These are phyloP conservation scores for Cephalopholis sonnerati DNA, from an alignment of 2,113 vertebrate species.

Conservation along the genomic window DNA sequence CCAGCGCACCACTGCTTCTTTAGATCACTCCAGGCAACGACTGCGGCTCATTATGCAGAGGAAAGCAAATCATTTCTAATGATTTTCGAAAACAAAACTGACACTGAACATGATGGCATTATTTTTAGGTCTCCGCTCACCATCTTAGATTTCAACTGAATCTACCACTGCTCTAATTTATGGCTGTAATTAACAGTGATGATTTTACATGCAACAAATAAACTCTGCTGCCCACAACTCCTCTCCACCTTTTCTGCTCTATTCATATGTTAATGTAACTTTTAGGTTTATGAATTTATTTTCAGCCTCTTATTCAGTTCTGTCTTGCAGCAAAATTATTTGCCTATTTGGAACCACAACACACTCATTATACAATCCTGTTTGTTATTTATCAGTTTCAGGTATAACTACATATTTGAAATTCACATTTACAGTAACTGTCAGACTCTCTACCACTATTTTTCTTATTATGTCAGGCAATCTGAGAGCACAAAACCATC, in stretches of 20 bases:
- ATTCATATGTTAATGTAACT: conserved; percentile 14
- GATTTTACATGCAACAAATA: background rate
- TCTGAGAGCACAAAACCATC: conserved; percentile 9
- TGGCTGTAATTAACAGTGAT: conserved; percentile 12
- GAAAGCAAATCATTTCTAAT: conserved; percentile 64
- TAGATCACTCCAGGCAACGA: conserved; percentile 52
- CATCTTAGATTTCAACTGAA: conserved; percentile 9
- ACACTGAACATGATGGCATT: conserved; percentile 37
- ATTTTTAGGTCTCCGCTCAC: conserved; percentile 38
- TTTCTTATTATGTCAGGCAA: conserved; percentile 11
- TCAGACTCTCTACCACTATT: background rate
- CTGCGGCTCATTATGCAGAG: conserved; percentile 66
- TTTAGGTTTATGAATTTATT: conserved; percentile 11
- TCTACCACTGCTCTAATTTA: conserved; percentile 10
- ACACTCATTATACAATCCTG: background rate
- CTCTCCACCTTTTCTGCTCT: background rate
- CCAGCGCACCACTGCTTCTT: conserved; percentile 43
- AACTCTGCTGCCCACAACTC: background rate
- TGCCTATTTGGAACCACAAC: background rate
- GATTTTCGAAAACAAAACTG: conserved; percentile 61
- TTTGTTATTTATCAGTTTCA: conserved; percentile 11
- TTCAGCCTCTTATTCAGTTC: conserved; percentile 2
- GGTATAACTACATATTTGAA: conserved; percentile 11
- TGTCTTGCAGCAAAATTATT: conserved; percentile 2
- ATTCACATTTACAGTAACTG: conserved; percentile 12